These are phyloP conservation scores for Clarias magur DNA, from an alignment of 2,113 vertebrate genomes.

Conservation along the genomic window DNA sequence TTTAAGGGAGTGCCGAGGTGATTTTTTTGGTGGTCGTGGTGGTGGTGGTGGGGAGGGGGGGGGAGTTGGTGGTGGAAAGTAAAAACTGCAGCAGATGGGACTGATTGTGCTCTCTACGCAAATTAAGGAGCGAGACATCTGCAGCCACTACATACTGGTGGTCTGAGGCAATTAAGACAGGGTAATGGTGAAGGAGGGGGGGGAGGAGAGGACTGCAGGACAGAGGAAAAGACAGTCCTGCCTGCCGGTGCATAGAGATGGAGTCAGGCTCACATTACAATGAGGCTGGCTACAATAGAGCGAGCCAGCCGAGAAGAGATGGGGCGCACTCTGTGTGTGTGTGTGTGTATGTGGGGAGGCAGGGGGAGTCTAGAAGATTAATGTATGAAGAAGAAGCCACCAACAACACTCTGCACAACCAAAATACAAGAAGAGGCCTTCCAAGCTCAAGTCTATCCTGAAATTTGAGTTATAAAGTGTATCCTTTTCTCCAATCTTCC, in stretches of 20 bases:
- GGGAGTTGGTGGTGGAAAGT: slow-evolving; percentile 69
- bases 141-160: slow-evolving; percentile 90
- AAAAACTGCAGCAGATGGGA: slow-evolving; percentile 98
- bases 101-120: slow-evolving; percentile 95
- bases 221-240: slow-evolving; percentile 83
- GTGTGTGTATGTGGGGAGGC: slow-evolving; percentile 10
- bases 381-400: slow-evolving; percentile 82
- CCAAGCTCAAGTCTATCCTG: slow-evolving; percentile 25
- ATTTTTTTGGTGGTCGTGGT: slow-evolving; percentile 57
- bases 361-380: slow-evolving; percentile 77
- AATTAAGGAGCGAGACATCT: slow-evolving; percentile 97
- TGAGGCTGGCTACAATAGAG: slow-evolving; percentile 90
- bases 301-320: slow-evolving; percentile 79
- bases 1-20: slow-evolving; percentile 68
- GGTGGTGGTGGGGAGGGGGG: too few species aligned
- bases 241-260: slow-evolving; percentile 86
- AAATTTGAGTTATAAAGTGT: slow-evolving; percentile 60
- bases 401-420: slow-evolving; percentile 72
- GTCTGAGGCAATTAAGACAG: slow-evolving; percentile 93
- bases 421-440: slow-evolving; percentile 63
- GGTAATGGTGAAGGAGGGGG: slow-evolving; percentile 60
- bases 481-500: slow-evolving; percentile 52
- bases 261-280: slow-evolving; percentile 89
- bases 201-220: slow-evolving; percentile 44
- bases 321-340: slow-evolving; percentile 45